These are phyloP conservation scores for Zaprionus vittiger DNA, from an alignment of 1,140 invertebrate genomes.

Conservation along the genomic window DNA sequence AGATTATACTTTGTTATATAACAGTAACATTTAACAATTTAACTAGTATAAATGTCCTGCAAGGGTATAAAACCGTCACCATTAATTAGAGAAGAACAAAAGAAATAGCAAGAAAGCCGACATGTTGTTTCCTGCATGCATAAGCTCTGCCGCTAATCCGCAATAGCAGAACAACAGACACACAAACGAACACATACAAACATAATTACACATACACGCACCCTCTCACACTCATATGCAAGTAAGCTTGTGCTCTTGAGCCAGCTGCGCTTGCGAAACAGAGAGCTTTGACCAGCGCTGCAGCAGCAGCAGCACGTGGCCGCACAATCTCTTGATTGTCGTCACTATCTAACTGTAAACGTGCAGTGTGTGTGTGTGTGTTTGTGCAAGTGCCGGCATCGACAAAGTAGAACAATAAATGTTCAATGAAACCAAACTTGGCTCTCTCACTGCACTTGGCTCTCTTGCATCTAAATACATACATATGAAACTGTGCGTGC, in stretches of 20 bases:
- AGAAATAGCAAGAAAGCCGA: background rate
- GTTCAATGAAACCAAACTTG: slow-evolving; percentile 1
- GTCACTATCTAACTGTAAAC: slow-evolving; percentile 3
- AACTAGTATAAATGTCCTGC: too few relatives aligned
- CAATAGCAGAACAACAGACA: background rate
- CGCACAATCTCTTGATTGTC: background rate
- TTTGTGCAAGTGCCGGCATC: background rate
- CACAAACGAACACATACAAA: background rate
- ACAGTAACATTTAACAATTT: too few relatives aligned
- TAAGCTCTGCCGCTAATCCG: background rate
- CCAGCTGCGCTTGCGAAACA: background rate
- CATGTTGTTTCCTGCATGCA: background rate
- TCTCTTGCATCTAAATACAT: background rate
- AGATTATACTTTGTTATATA: too few relatives aligned
- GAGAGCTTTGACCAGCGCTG: background rate
- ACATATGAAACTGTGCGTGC: background rate
- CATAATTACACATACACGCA: background rate
- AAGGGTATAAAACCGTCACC: too few relatives aligned
- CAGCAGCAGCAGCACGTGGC: slow-evolving; percentile 9
- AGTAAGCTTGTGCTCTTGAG: slow-evolving; percentile 16
- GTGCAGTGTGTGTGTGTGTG: background rate
- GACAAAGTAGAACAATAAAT: slow-evolving; percentile 2
- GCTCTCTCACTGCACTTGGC: background rate
- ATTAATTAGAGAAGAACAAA: background rate
- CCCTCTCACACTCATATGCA: background rate